A percentile compares a stretch with the other conserved stretches of the same genome.
phyloP scores from a whole-genome alignment of 2,888 invertebrate genomes.

The Plagodis pulveraria region DNA sequence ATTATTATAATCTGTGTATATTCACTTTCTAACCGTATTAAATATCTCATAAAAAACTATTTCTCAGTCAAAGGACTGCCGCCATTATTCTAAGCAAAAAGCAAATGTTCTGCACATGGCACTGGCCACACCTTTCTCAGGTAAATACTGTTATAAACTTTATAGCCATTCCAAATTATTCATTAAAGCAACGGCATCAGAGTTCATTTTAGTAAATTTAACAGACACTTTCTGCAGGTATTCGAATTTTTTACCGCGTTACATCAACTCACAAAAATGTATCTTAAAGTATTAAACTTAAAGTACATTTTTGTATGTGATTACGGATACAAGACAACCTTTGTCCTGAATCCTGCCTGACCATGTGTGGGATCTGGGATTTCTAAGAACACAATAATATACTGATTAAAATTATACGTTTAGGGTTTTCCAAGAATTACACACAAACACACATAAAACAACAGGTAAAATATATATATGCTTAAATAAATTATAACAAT shows the following conservation, averaged over 20 bases:
- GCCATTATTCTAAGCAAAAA: conserved; percentile 50
- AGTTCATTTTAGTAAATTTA: background rate
- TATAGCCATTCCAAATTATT: conserved; percentile 5
- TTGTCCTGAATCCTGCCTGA: background rate
- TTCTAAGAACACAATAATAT: background rate
- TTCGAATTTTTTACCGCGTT: too few species aligned
- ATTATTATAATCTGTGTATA: too few species aligned
- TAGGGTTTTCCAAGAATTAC: too few species aligned
- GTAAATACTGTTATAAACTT: conserved; percentile 45
- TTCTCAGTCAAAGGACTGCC: conserved; percentile 36
- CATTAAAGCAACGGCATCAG: conserved; percentile 1
- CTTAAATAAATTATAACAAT: too few species aligned
- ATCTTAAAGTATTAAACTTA: background rate
- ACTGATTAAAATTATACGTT: too few species aligned
- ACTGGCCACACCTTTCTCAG: conserved; percentile 59
- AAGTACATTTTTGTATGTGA: background rate
- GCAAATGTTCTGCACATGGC: conserved; percentile 51
- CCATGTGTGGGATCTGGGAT: background rate
- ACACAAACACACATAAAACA: too few species aligned
- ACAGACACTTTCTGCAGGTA: too few species aligned
- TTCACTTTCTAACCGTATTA: conserved; percentile 28
- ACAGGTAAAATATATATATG: too few species aligned
- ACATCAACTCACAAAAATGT: background rate
- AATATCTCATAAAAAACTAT: conserved; percentile 37
- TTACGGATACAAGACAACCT: background rate